A percentile compares a stretch with the other conserved stretches of the same genome.
phyloP scores from a whole-genome alignment of 2,888 invertebrate genomes.

The Prosopocoilus inquinatus region DNA sequence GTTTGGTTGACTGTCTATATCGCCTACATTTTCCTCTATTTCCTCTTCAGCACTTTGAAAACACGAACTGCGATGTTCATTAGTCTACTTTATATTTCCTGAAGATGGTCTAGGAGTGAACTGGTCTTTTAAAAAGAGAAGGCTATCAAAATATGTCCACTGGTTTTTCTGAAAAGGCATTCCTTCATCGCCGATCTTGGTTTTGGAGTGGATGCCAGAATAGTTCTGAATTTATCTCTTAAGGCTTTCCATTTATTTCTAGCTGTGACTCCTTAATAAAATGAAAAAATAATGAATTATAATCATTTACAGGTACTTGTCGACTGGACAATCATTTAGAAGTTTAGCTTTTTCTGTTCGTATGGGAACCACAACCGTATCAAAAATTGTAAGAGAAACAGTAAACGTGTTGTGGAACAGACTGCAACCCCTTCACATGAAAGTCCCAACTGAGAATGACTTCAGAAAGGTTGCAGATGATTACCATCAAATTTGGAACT shows the following conservation, averaged over 20 bases:
- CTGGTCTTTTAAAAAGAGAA: conserved; percentile 26
- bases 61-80: background rate
- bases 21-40: conserved; percentile 4
- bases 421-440: conserved; percentile 21
- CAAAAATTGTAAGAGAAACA: conserved; percentile 18
- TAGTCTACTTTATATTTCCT: conserved; percentile 19
- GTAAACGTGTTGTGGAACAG: conserved; percentile 5
- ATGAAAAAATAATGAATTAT: conserved; percentile 5
- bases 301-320: conserved; percentile 19
- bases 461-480: conserved; percentile 16
- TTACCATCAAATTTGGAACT: conserved; percentile 12
- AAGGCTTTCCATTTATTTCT: conserved; percentile 23
- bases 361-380: conserved; percentile 20
- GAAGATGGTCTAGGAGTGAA: conserved; percentile 20
- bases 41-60: conserved; percentile 5
- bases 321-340: conserved; percentile 23
- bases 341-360: conserved; percentile 22
- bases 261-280: conserved; percentile 15
- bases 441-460: conserved; percentile 9
- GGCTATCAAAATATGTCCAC: conserved; percentile 22
- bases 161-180: background rate
- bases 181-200: conserved; percentile 21
- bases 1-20: background rate
- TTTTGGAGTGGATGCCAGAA: conserved; percentile 11
- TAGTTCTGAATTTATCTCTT: conserved; percentile 23